These are phyloP conservation scores for Equus quagga DNA, from an alignment of 2,113 vertebrate species.

Conservation along the genomic window DNA sequence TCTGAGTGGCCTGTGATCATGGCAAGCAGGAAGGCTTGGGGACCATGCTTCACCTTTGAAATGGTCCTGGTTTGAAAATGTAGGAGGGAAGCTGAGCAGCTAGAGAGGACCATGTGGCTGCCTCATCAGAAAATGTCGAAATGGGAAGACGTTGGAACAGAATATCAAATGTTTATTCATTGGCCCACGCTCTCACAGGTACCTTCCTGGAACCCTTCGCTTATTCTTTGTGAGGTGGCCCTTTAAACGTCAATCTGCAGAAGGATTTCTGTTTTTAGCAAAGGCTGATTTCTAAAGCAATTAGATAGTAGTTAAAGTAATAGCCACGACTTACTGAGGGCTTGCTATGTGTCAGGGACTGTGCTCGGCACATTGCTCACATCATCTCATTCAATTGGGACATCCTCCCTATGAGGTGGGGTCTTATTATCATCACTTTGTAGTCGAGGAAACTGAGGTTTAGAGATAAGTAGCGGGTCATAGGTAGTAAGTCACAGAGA, in stretches of 20 bases:
- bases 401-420: neutral
- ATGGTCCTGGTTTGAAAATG: slow-evolving; percentile 37
- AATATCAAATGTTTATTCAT: slow-evolving; percentile 73
- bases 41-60: neutral
- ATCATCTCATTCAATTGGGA: neutral
- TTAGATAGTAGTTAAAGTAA: slow-evolving; percentile 48
- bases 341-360: neutral
- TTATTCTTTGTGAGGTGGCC: slow-evolving; percentile 56
- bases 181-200: slow-evolving; percentile 62
- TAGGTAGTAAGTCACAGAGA: neutral
- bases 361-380: neutral
- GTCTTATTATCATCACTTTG: neutral
- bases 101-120: slow-evolving; percentile 53
- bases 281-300: slow-evolving; percentile 58
- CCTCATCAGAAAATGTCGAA: slow-evolving; percentile 61
- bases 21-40: neutral
- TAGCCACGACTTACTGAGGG: neutral
- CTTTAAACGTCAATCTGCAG: slow-evolving; percentile 74
- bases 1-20: neutral
- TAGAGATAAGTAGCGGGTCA: neutral
- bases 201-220: slow-evolving; percentile 56
- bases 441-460: neutral
- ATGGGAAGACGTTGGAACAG: slow-evolving; percentile 66
- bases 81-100: slow-evolving; percentile 37
- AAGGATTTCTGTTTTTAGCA: slow-evolving; percentile 72